phyloP scores from a whole-genome alignment of 2,113 vertebrate species.

The Oplegnathus fasciatus region DNA sequence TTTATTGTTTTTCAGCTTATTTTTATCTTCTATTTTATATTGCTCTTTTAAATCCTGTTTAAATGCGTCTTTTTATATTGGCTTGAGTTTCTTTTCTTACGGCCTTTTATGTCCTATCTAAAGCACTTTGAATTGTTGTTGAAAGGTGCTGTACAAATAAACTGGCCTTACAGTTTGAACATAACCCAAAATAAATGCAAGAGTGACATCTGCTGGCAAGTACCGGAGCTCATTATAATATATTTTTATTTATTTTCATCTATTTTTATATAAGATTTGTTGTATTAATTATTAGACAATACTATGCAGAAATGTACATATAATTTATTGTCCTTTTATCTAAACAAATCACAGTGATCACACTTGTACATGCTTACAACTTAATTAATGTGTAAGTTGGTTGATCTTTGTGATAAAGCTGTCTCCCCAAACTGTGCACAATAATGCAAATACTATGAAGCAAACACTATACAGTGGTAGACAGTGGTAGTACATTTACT shows the following conservation, averaged over 20 bases:
- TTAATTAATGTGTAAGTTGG: too few species aligned
- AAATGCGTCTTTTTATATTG: background rate
- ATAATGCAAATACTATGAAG: background rate
- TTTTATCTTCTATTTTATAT: background rate
- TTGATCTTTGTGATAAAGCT: too few species aligned
- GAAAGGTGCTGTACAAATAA: background rate
- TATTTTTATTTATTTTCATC: background rate
- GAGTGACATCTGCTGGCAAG: conserved; percentile 65
- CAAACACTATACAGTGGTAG: background rate
- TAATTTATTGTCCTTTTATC: background rate
- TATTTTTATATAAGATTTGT: too few species aligned
- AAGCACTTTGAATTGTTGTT: background rate
- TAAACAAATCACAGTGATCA: too few species aligned
- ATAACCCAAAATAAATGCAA: background rate
- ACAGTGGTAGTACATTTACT: background rate
- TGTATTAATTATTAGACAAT: background rate
- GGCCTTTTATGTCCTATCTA: background rate
- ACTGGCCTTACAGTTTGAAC: too few species aligned
- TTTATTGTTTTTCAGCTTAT: background rate
- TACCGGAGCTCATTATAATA: fast-evolving
- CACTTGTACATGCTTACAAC: too few species aligned
- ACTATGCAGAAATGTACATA: background rate
- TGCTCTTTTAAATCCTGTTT: background rate
- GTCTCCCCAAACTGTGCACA: too few species aligned
- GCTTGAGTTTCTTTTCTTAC: background rate